Conservation (phyloP, 1,140 invertebrate genomes). For the Microplitis mediator region DNA sequence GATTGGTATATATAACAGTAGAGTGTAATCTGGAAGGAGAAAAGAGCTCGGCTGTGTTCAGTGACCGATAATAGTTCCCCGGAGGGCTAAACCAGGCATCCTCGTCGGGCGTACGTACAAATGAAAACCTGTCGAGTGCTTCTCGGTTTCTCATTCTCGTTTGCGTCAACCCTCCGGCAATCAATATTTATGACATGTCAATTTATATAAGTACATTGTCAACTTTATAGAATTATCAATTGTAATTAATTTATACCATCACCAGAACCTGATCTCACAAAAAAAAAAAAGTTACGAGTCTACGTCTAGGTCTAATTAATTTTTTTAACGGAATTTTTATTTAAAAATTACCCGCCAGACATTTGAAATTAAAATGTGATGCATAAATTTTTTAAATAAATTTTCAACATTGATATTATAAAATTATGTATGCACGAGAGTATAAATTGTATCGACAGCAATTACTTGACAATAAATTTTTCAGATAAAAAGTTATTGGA, state of each 20-base stretch:
- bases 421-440: no score
- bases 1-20: not conserved
- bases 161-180: constrained; percentile 41
- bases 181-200: constrained; percentile 58
- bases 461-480: not conserved
- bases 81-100: not conserved
- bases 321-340: no score
- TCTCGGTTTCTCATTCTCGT: constrained; percentile 14
- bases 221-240: constrained; percentile 15
- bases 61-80: constrained; percentile 16
- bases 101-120: not conserved
- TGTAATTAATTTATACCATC: not conserved
- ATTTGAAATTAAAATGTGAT: no score
- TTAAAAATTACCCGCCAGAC: no score
- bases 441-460: no score
- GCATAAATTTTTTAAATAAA: no score
- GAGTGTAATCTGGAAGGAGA: not conserved
- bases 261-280: not conserved
- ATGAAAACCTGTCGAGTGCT: constrained; percentile 5
- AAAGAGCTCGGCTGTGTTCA: not conserved
- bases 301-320: no score
- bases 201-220: constrained; percentile 48
- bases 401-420: no score
- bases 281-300: no score
- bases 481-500: not conserved